Conservation (phyloP, 2,888 invertebrate species). For the Mechanitis messenoides region DNA sequence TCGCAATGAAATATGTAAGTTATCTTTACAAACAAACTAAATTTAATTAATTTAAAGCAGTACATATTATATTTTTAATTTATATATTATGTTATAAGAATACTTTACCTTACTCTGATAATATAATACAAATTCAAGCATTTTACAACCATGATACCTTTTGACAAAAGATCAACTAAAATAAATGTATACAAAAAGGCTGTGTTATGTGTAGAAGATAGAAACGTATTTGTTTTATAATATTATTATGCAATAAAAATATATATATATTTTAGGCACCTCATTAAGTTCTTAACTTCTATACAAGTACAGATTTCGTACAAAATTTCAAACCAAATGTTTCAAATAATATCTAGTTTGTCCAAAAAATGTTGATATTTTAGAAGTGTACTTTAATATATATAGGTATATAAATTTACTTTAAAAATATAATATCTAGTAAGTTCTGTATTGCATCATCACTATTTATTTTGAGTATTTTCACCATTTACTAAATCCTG, state of each 20-base stretch:
- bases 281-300: background rate
- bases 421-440: constrained; percentile 32
- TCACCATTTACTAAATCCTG: constrained; percentile 46
- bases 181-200: too few relatives aligned
- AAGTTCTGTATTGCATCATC: constrained; percentile 50
- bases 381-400: background rate
- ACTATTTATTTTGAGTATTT: constrained; percentile 43
- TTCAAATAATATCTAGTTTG: background rate
- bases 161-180: too few relatives aligned
- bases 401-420: background rate
- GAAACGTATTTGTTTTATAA: background rate
- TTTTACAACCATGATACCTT: too few relatives aligned
- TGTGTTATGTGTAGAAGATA: too few relatives aligned
- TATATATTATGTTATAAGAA: too few relatives aligned
- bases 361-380: background rate
- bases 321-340: background rate
- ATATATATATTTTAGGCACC: too few relatives aligned
- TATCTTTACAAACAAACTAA: too few relatives aligned
- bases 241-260: background rate
- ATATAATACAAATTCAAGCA: too few relatives aligned
- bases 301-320: background rate
- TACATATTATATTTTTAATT: too few relatives aligned
- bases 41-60: too few relatives aligned
- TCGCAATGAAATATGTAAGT: too few relatives aligned
- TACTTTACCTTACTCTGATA: too few relatives aligned